phyloP scores from a whole-genome alignment of 2,888 invertebrate species.

The Lottia gigantea region DNA sequence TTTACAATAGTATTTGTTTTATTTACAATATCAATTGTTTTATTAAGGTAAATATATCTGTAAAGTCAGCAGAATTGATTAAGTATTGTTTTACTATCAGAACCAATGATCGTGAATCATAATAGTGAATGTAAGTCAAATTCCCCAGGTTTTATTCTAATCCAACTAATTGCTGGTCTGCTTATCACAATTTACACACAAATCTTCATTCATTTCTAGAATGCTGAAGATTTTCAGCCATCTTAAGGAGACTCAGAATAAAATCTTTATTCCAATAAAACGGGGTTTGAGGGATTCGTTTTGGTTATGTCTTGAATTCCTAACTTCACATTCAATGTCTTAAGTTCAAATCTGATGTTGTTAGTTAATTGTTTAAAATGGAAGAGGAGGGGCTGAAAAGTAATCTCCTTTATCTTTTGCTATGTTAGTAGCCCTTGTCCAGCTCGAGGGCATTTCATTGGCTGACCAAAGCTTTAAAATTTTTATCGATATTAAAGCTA shows the following conservation, averaged over 20 bases:
- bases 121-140: no score
- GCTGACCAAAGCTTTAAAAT: constrained; percentile 5
- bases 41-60: no score
- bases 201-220: constrained; percentile 3
- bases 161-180: background rate
- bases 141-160: no score
- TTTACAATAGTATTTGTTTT: no score
- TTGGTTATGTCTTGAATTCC: no score
- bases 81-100: no score
- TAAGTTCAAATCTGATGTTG: background rate
- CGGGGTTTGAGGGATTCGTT: no score
- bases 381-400: background rate
- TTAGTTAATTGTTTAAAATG: constrained; percentile 1
- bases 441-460: constrained; percentile 7
- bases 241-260: background rate
- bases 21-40: no score
- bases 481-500: background rate
- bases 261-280: no score
- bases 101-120: no score
- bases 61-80: no score
- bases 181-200: background rate
- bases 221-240: background rate
- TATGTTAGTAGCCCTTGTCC: background rate
- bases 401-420: background rate
- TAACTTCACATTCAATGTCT: no score